Evolutionary conservation across 2,797 vertebrate species (phyloP).

Genomic region (Coilia nasus): DNA sequence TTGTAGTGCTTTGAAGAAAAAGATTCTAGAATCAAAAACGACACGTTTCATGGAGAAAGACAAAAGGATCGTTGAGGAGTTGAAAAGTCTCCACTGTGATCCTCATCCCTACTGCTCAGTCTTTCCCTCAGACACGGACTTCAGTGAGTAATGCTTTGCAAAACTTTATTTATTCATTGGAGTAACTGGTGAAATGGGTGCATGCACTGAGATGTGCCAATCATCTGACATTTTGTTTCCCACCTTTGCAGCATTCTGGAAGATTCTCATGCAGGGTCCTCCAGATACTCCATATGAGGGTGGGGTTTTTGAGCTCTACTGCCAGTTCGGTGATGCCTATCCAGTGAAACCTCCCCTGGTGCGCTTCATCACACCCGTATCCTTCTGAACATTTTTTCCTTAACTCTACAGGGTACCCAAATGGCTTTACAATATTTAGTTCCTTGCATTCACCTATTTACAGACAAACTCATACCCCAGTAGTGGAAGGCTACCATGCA

Average conservation of each 20-base stretch:
- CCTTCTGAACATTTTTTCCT: not conserved
- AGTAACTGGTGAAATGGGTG: too few relatives aligned
- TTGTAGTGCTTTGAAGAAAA: slow-evolving; percentile 63
- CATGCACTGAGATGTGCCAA: not conserved
- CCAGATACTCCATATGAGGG: not conserved
- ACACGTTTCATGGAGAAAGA: slow-evolving; percentile 52
- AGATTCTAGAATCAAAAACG: slow-evolving; percentile 51
- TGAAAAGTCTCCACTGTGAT: slow-evolving; percentile 67
- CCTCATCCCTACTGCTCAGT: slow-evolving; percentile 68
- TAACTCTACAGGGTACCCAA: too few relatives aligned
- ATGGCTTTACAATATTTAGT: too few relatives aligned
- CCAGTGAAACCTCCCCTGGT: not conserved
- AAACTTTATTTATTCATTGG: too few relatives aligned
- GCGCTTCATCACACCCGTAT: not conserved
- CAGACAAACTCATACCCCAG: too few relatives aligned
- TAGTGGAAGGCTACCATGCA: too few relatives aligned
- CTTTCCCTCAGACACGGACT: slow-evolving; percentile 64
- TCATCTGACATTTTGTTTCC: not conserved
- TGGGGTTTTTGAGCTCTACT: slow-evolving; percentile 2
- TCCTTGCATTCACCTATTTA: too few relatives aligned
- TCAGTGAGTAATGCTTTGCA: slow-evolving; percentile 54
- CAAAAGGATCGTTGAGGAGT: slow-evolving; percentile 65
- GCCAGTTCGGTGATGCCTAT: not conserved
- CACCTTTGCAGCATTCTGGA: not conserved
- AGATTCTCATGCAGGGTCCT: not conserved